Evolutionary conservation across 2,113 vertebrate species (phyloP).

Genomic region (Lepisosteus osseus): DNA sequence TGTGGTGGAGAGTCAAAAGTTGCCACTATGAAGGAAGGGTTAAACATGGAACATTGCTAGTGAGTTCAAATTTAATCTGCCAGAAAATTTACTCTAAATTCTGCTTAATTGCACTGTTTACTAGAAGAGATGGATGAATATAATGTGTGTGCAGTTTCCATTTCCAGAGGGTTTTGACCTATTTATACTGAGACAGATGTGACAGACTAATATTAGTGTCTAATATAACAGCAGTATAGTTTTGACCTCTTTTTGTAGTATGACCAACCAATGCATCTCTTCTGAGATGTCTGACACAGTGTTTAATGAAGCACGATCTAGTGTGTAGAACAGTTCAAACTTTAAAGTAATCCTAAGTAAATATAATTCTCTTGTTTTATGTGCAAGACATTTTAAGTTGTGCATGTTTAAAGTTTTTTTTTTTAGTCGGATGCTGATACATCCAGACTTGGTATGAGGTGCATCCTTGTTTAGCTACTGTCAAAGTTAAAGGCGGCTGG

Average conservation of each 20-base stretch:
- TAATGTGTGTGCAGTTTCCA: slow-evolving; percentile 37
- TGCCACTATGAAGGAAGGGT: slow-evolving; percentile 34
- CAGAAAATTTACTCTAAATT: slow-evolving; percentile 33
- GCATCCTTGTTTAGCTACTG: background rate
- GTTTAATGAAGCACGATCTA: background rate
- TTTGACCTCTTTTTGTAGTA: background rate
- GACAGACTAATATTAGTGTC: too few relatives aligned
- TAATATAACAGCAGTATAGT: background rate
- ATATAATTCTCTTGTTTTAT: too few relatives aligned
- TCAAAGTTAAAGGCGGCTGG: background rate
- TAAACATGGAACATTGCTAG: slow-evolving; percentile 37
- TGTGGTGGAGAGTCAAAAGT: slow-evolving; percentile 24
- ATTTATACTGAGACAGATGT: slow-evolving; percentile 2
- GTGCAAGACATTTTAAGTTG: too few relatives aligned
- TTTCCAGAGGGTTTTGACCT: slow-evolving; percentile 18
- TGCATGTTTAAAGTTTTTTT: too few relatives aligned
- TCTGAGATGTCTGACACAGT: background rate
- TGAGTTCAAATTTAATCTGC: slow-evolving; percentile 46
- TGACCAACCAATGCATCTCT: background rate
- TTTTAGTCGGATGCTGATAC: too few relatives aligned
- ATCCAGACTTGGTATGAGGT: background rate
- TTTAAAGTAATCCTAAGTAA: too few relatives aligned
- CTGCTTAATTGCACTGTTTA: slow-evolving; percentile 33
- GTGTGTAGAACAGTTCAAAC: background rate
- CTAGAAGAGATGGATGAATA: slow-evolving; percentile 28